These are phyloP conservation scores for Colistium nudipinnis DNA, from an alignment of 2,113 vertebrate species.

Conservation along the genomic window DNA sequence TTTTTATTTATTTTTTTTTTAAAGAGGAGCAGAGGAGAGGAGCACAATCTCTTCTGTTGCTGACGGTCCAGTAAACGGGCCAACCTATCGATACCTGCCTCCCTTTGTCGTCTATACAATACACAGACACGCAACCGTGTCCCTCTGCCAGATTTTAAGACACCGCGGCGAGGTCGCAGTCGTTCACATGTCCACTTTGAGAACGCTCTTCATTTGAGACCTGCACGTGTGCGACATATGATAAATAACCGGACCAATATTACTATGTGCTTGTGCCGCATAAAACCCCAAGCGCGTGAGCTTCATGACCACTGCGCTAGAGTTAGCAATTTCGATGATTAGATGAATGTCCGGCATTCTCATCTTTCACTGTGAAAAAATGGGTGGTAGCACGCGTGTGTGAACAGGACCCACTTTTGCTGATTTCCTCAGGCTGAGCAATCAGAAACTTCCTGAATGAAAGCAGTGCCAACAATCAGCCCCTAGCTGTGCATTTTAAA, in stretches of 20 bases:
- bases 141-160: constrained; percentile 49
- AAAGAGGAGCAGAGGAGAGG: constrained; percentile 8
- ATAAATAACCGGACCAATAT: constrained; percentile 35
- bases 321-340: background rate
- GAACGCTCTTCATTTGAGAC: constrained; percentile 36
- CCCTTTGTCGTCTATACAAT: constrained; percentile 19
- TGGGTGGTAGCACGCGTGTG: background rate
- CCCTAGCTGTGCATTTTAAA: background rate
- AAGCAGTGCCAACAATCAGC: background rate
- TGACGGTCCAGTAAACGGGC: constrained; percentile 45
- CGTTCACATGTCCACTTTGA: constrained; percentile 47
- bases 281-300: background rate
- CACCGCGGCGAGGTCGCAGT: constrained; percentile 27
- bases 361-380: background rate
- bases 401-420: background rate
- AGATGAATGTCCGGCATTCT: background rate
- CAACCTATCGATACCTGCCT: constrained; percentile 38
- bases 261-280: constrained; percentile 22
- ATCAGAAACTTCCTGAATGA: background rate
- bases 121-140: constrained; percentile 14
- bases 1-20: constrained; percentile 33
- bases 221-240: constrained; percentile 31
- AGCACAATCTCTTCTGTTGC: constrained; percentile 23
- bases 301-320: background rate
- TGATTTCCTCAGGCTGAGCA: background rate